Percentiles rank a stretch among this genome's conserved stretches.
Conservation (phyloP, 2,113 vertebrate genomes). For the Xiphophorus couchianus region DNA sequence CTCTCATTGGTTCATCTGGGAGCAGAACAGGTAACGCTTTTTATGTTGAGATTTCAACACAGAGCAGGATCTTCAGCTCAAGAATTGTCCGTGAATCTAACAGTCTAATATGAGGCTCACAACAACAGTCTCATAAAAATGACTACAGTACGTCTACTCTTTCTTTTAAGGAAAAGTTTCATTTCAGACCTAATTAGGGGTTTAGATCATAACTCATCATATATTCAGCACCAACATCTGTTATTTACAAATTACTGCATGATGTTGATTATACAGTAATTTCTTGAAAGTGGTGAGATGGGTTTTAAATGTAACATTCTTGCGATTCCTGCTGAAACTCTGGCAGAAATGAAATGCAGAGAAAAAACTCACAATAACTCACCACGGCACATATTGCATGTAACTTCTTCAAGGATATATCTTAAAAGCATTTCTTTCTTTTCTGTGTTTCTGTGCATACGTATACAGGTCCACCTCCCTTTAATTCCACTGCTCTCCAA, state of each 20-base stretch:
- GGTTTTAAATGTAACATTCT: no score
- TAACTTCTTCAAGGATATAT: not conserved
- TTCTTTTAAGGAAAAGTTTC: no score
- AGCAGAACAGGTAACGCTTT: constrained; percentile 65
- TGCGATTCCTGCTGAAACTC: not conserved
- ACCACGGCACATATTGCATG: not conserved
- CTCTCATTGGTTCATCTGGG: constrained; percentile 66
- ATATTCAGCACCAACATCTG: no score
- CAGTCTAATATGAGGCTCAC: not conserved
- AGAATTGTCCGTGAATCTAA: not conserved
- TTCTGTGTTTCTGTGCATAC: not conserved
- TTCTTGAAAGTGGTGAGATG: no score
- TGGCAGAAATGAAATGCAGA: not conserved
- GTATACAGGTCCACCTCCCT: constrained; percentile 34
- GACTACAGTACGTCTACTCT: no score
- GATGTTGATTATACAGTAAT: no score
- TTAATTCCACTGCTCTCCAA: constrained; percentile 25
- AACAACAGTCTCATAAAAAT: not conserved
- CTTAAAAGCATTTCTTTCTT: not conserved
- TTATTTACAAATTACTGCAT: no score
- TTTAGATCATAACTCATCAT: no score
- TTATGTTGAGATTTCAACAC: not conserved
- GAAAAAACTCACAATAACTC: not conserved
- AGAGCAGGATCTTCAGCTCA: not conserved
- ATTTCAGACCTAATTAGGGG: no score